phyloP scores from a whole-genome alignment of 2,797 vertebrate genomes.

The Hoplostethus mediterraneus region DNA sequence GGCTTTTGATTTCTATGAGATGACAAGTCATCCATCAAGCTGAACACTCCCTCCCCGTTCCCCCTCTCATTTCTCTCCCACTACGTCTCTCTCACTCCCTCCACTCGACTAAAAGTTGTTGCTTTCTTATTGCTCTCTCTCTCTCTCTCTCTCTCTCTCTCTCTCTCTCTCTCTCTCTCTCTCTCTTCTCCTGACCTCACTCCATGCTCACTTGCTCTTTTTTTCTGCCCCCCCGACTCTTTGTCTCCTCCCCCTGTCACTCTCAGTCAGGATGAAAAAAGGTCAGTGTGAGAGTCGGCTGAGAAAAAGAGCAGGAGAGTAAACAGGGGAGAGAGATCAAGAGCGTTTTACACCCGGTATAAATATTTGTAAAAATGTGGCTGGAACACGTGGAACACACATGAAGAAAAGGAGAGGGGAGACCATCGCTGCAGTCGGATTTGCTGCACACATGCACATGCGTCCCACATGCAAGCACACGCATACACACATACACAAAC shows the following conservation, averaged over 20 bases:
- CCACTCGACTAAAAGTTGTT: too few species aligned
- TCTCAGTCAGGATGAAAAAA: slow-evolving; percentile 79
- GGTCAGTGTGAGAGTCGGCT: slow-evolving; percentile 77
- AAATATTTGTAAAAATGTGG: slow-evolving; percentile 89
- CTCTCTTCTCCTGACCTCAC: slow-evolving; percentile 62
- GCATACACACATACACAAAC: slow-evolving; percentile 56
- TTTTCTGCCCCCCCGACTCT: slow-evolving; percentile 56
- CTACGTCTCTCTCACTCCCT: slow-evolving; percentile 15
- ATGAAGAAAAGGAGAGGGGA: slow-evolving; percentile 78
- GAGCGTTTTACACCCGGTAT: slow-evolving; percentile 86
- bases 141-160: slow-evolving; percentile 51
- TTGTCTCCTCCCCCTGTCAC: slow-evolving; percentile 76
- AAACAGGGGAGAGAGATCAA: slow-evolving; percentile 88
- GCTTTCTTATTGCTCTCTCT: slow-evolving; percentile 18
- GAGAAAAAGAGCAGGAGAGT: slow-evolving; percentile 85
- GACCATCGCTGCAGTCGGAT: slow-evolving; percentile 67
- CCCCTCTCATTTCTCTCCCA: slow-evolving; percentile 18
- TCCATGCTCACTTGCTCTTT: slow-evolving; percentile 61
- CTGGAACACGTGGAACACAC: slow-evolving; percentile 87
- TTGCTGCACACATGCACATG: slow-evolving; percentile 66
- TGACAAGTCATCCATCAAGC: slow-evolving; percentile 82
- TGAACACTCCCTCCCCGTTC: slow-evolving; percentile 29
- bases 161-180: slow-evolving; percentile 47
- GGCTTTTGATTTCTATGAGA: slow-evolving; percentile 76
- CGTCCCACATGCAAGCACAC: slow-evolving; percentile 52